Conservation (phyloP, 2,797 vertebrate species). For the Pterois miles region DNA sequence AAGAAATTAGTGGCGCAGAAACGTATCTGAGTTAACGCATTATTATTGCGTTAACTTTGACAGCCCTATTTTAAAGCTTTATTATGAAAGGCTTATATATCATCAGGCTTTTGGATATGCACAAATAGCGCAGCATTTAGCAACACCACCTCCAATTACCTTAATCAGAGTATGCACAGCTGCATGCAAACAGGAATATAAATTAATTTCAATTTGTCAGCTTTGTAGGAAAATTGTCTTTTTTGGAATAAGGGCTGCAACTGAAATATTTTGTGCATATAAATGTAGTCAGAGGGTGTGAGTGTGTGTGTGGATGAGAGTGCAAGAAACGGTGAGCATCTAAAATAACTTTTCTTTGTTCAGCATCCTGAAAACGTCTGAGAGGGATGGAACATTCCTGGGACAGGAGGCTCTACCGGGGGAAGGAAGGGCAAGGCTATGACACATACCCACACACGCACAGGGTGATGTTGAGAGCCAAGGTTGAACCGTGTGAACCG, state of each 20-base stretch:
- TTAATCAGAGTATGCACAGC: neutral
- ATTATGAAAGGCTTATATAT: neutral
- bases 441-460: constrained; percentile 29
- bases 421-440: constrained; percentile 71
- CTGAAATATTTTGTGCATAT: neutral
- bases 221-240: neutral
- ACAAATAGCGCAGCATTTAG: no score
- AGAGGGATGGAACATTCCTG: constrained; percentile 72
- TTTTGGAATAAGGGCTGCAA: neutral
- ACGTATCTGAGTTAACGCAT: no score
- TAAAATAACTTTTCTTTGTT: constrained; percentile 71
- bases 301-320: neutral
- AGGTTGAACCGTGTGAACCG: constrained; percentile 75
- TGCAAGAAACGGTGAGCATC: neutral
- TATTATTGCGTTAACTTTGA: no score
- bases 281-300: neutral
- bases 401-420: constrained; percentile 60
- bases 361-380: constrained; percentile 71
- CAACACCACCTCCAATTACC: no score
- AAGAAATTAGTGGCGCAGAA: no score
- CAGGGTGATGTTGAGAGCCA: constrained; percentile 30
- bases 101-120: neutral
- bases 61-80: no score
- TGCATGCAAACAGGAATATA: neutral
- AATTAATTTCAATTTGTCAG: neutral